Evolutionary conservation across 2,797 vertebrate genomes (phyloP).

Genomic region (Momotus momota): DNA sequence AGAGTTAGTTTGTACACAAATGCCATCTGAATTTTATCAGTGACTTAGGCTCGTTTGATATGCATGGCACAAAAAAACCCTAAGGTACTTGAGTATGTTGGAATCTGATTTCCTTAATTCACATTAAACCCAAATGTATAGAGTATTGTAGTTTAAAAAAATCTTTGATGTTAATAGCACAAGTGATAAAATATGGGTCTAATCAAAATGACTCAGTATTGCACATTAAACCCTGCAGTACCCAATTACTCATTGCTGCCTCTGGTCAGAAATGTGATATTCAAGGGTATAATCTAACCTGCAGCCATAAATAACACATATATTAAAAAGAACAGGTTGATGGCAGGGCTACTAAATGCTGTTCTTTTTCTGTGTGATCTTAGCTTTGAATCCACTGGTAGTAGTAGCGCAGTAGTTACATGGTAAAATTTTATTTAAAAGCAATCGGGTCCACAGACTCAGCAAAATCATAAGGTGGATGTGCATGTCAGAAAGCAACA

Average conservation of each 20-base stretch:
- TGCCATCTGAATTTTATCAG: neutral
- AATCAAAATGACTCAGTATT: slow-evolving; percentile 74
- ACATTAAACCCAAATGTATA: slow-evolving; percentile 8
- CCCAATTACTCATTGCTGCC: slow-evolving; percentile 70
- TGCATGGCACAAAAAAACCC: neutral
- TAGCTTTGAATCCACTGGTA: neutral
- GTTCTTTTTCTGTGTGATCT: neutral
- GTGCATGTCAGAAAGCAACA: slow-evolving; percentile 41
- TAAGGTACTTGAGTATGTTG: neutral
- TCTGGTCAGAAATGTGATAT: slow-evolving; percentile 68
- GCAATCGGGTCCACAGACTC: neutral
- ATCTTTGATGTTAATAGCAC: slow-evolving; percentile 46
- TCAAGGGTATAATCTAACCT: slow-evolving; percentile 42
- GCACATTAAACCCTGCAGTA: slow-evolving; percentile 58
- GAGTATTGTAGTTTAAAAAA: slow-evolving; percentile 21
- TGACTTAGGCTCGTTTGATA: neutral
- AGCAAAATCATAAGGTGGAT: slow-evolving; percentile 33
- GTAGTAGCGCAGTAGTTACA: neutral
- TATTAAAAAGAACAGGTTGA: slow-evolving; percentile 17
- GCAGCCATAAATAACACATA: slow-evolving; percentile 47
- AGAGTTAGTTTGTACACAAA: neutral
- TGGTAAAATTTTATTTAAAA: neutral
- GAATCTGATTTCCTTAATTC: slow-evolving; percentile 37
- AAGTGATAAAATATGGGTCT: slow-evolving; percentile 71
- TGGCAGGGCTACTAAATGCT: neutral